phyloP scores from a whole-genome alignment of 2,888 invertebrate genomes.

The Dasysyrphus albostriatus region DNA sequence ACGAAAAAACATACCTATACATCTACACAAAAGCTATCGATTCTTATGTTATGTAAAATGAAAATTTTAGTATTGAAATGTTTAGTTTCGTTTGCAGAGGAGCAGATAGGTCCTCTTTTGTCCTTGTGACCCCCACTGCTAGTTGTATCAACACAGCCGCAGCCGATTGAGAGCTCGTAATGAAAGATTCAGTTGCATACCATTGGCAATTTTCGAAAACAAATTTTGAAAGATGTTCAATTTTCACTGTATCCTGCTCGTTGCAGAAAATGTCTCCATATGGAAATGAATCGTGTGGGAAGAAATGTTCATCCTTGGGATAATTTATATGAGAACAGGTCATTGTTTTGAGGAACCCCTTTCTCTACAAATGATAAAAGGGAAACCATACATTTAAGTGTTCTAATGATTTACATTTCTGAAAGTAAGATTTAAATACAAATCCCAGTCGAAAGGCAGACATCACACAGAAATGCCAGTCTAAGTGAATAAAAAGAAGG shows the following conservation, averaged over 20 bases:
- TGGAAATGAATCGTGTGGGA: neutral
- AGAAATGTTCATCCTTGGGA: constrained; percentile 23
- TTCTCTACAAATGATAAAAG: neutral
- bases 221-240: constrained; percentile 23
- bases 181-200: constrained; percentile 37
- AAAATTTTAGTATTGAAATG: constrained; percentile 6
- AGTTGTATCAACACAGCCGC: neutral
- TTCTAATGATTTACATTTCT: constrained; percentile 42
- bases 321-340: constrained; percentile 7
- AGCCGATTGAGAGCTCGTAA: constrained; percentile 5
- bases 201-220: constrained; percentile 50
- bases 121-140: neutral
- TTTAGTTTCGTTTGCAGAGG: constrained; percentile 40
- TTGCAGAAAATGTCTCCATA: neutral
- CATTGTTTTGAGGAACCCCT: constrained; percentile 12
- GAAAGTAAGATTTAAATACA: constrained; percentile 45
- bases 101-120: neutral
- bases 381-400: constrained; percentile 1
- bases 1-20: neutral
- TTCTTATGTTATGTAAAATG: too few relatives aligned
- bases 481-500: constrained; percentile 33
- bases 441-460: constrained; percentile 18
- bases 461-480: constrained; percentile 26
- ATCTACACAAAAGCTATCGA: neutral
- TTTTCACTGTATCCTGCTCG: neutral